phyloP scores from a whole-genome alignment of 92 coral and sea anemone species.

The Parazoanthus darwini region DNA sequence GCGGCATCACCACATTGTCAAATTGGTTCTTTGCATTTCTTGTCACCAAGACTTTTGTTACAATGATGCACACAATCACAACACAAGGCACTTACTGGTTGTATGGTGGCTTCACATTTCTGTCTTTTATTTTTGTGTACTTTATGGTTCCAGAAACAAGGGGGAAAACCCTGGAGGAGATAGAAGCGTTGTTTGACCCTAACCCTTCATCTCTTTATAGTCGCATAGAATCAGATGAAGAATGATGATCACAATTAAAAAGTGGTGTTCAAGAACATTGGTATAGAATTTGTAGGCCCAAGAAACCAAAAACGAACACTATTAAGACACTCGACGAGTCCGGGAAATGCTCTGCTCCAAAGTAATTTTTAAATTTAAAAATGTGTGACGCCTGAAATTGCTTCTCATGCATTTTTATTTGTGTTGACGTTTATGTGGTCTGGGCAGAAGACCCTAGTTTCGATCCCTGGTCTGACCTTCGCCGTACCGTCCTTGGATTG shows the following conservation, averaged over 20 bases:
- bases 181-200: conserved; percentile 69
- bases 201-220: neutral
- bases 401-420: too few relatives aligned
- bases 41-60: conserved; percentile 67
- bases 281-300: too few relatives aligned
- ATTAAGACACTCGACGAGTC: too few relatives aligned
- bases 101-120: conserved; percentile 67
- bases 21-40: conserved; percentile 74
- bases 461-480: too few relatives aligned
- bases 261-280: too few relatives aligned
- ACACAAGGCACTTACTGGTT: conserved; percentile 83
- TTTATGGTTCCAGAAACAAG: conserved; percentile 87
- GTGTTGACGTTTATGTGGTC: too few relatives aligned
- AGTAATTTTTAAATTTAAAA: too few relatives aligned
- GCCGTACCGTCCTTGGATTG: too few relatives aligned
- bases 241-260: neutral
- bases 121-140: conserved; percentile 76
- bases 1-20: conserved; percentile 72
- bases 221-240: neutral
- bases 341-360: too few relatives aligned
- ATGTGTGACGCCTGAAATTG: too few relatives aligned
- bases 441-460: too few relatives aligned
- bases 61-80: conserved; percentile 53
- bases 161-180: conserved; percentile 89
- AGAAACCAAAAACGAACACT: too few relatives aligned